A percentile compares a stretch with the other conserved stretches of the same genome.
Conservation (phyloP, 2,888 invertebrate genomes). For the Mesorhabditis belari region DNA sequence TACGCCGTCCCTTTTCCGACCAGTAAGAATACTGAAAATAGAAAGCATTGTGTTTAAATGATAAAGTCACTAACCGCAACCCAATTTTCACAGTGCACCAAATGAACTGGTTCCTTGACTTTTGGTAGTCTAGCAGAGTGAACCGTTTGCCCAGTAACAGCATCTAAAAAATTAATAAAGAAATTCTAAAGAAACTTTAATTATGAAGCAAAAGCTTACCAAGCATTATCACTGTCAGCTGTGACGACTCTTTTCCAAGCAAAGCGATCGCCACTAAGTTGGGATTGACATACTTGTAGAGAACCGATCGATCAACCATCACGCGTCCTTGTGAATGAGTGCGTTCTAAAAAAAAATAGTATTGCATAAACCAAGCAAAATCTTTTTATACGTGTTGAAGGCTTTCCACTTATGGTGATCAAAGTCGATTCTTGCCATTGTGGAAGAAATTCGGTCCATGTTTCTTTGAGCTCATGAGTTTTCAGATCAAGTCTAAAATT, state of each 20-base stretch:
- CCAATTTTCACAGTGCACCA: conserved; percentile 95
- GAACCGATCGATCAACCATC: conserved; percentile 84
- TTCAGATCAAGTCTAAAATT: conserved; percentile 2
- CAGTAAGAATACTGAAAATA: conserved; percentile 71
- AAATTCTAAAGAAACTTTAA: neutral
- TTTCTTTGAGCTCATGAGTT: conserved; percentile 1
- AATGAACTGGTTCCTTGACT: conserved; percentile 74
- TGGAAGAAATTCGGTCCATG: conserved; percentile 4
- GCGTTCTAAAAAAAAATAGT: conserved; percentile 50
- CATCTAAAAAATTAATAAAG: conserved; percentile 67
- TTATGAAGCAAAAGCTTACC: neutral
- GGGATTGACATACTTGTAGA: conserved; percentile 97
- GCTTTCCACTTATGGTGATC: neutral
- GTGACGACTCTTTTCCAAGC: neutral
- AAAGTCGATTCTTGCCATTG: neutral
- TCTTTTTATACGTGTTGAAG: neutral
- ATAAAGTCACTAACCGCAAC: conserved; percentile 63
- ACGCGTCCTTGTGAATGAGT: conserved; percentile 93
- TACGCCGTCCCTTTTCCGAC: conserved; percentile 84
- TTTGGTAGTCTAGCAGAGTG: conserved; percentile 78
- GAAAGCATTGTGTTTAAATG: neutral
- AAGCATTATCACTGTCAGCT: neutral
- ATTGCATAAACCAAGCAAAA: neutral
- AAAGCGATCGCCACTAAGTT: conserved; percentile 66
- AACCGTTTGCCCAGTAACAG: conserved; percentile 74